A percentile compares a stretch with the other conserved stretches of the same genome.
phyloP scores from a whole-genome alignment of 2,888 invertebrate species.

The Ectemnius cavifrons region DNA sequence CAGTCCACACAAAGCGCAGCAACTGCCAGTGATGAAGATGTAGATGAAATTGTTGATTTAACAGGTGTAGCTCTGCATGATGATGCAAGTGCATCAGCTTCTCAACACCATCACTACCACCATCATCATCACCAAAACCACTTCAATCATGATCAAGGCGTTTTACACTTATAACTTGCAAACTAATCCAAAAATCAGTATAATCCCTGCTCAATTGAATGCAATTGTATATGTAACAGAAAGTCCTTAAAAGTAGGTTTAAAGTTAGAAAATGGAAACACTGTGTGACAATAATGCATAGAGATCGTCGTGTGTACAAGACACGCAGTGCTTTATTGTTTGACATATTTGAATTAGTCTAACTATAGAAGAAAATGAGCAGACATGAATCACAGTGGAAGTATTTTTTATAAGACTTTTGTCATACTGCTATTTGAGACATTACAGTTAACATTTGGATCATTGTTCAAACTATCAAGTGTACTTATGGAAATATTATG shows the following conservation, averaged over 20 bases:
- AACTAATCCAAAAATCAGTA: constrained; percentile 16
- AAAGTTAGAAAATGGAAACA: not conserved
- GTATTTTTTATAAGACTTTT: constrained; percentile 36
- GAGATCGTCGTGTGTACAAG: not conserved
- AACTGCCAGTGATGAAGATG: constrained; percentile 85
- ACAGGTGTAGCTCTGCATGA: constrained; percentile 85
- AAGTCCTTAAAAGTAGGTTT: constrained; percentile 24
- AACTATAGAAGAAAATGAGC: constrained; percentile 15
- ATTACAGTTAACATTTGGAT: constrained; percentile 14
- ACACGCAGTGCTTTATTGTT: not conserved
- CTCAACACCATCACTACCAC: constrained; percentile 68
- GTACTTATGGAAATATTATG: not conserved
- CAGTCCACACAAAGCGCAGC: constrained; percentile 84
- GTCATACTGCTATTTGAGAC: constrained; percentile 30
- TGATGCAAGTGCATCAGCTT: constrained; percentile 69
- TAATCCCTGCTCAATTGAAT: constrained; percentile 45
- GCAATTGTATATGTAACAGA: constrained; percentile 24
- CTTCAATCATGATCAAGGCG: constrained; percentile 73
- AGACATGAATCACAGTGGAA: constrained; percentile 14
- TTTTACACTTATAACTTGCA: constrained; percentile 70
- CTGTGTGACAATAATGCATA: constrained; percentile 1
- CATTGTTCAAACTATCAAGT: constrained; percentile 13
- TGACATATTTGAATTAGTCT: constrained; percentile 27
- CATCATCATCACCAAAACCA: constrained; percentile 69
- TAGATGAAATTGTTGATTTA: constrained; percentile 94